Evolutionary conservation across 2,888 invertebrate genomes (phyloP).

Genomic region (Drosophila subsilvestris): DNA sequence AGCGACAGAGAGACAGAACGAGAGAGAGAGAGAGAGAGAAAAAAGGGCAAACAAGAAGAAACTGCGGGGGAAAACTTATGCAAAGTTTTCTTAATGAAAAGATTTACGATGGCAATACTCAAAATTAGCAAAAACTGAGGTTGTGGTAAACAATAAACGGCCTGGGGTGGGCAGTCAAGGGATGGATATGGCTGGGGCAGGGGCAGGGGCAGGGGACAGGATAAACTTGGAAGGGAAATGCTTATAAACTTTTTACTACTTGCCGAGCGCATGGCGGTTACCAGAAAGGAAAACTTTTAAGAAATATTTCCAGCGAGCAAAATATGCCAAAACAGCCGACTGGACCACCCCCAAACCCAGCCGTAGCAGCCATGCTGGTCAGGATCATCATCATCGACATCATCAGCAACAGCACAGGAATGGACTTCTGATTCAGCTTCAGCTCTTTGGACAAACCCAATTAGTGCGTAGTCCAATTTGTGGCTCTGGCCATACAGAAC

Average conservation of each 20-base stretch:
- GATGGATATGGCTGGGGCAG: not conserved
- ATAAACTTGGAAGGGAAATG: conserved; percentile 23
- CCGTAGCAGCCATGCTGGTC: not conserved
- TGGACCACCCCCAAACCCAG: not conserved
- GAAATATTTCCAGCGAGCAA: conserved; percentile 33
- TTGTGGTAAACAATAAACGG: conserved; percentile 71
- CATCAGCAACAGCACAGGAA: not conserved
- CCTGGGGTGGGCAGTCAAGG: not conserved
- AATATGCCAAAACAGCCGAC: conserved; percentile 47
- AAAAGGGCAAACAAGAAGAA: conserved; percentile 42
- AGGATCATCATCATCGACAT: conserved; percentile 1
- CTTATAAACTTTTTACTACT: conserved; percentile 61
- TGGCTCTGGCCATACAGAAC: conserved; percentile 16
- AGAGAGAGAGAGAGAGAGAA: conserved; percentile 11
- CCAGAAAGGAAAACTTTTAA: conserved; percentile 60
- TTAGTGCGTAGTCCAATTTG: conserved; percentile 49
- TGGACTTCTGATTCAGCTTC: not conserved
- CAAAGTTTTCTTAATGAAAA: conserved; percentile 84
- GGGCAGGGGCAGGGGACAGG: not conserved
- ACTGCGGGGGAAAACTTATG: conserved; percentile 72
- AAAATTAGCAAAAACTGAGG: conserved; percentile 79
- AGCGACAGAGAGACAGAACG: not conserved
- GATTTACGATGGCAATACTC: conserved; percentile 83
- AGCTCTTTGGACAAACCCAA: conserved; percentile 28
- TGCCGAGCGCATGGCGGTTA: conserved; percentile 45